Evolutionary conservation across 2,113 vertebrate species (phyloP).

Genomic region (Erythrocercus mccallii): DNA sequence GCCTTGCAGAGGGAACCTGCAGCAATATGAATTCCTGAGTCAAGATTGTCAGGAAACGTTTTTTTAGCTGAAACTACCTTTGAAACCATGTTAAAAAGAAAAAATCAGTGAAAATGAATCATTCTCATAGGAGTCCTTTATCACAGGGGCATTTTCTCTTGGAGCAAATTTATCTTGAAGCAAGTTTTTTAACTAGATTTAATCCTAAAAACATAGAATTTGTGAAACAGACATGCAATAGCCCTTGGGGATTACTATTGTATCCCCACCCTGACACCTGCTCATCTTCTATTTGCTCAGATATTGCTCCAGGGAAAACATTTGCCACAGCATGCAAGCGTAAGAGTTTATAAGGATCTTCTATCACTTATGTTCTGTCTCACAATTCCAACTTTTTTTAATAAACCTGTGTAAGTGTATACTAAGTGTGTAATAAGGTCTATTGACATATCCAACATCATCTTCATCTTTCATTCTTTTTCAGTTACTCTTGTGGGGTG

Average conservation of each 20-base stretch:
- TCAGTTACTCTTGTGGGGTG: not conserved
- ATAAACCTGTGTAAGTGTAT: not conserved
- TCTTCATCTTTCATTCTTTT: not conserved
- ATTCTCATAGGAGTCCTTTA: not conserved
- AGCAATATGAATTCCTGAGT: slow-evolving; percentile 12
- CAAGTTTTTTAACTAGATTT: not conserved
- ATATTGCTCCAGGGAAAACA: not conserved
- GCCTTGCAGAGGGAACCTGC: not conserved
- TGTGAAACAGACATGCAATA: not conserved
- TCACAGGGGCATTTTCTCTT: not conserved
- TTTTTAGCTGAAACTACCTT: not conserved
- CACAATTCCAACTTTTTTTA: not conserved
- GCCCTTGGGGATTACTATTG: not conserved
- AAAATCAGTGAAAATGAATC: not conserved
- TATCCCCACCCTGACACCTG: slow-evolving; percentile 13
- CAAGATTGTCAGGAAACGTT: slow-evolving; percentile 12
- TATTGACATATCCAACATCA: not conserved
- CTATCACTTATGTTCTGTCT: not conserved
- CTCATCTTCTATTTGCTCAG: not conserved
- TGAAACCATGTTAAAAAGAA: not conserved
- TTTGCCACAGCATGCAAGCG: not conserved
- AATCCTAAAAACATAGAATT: not conserved
- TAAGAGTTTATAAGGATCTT: slow-evolving; percentile 2
- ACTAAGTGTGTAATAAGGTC: not conserved
- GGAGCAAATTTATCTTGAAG: not conserved